phyloP scores from a whole-genome alignment of 2,888 invertebrate genomes.

The Phyllotreta cruciferae region DNA sequence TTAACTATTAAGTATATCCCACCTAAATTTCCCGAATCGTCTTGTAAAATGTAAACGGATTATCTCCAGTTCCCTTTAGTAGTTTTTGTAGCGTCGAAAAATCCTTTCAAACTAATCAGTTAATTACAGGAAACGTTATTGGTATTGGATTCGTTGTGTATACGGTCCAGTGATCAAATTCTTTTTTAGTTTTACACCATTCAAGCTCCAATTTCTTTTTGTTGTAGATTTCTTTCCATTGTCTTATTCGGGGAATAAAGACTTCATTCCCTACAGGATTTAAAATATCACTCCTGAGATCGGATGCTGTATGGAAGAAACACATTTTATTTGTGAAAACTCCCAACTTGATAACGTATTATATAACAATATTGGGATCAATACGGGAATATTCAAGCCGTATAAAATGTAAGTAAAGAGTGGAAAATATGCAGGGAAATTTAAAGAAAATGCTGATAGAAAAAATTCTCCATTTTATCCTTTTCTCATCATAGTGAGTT shows the following conservation, averaged over 20 bases:
- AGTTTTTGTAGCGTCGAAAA: neutral
- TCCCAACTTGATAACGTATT: conserved; percentile 14
- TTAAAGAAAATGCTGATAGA: no score
- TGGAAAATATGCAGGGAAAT: no score
- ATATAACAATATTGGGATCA: conserved; percentile 18
- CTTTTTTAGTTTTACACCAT: conserved; percentile 13
- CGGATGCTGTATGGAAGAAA: conserved; percentile 19
- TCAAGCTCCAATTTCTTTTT: conserved; percentile 23
- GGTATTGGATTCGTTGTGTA: neutral
- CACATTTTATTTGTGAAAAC: conserved; percentile 18
- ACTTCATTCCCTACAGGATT: conserved; percentile 17
- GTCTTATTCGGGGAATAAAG: conserved; percentile 21
- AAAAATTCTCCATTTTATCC: no score
- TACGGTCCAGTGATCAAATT: conserved; percentile 7
- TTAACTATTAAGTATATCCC: no score
- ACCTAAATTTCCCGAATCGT: no score
- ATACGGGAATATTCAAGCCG: conserved; percentile 2
- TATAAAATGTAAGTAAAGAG: no score
- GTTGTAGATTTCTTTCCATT: conserved; percentile 15
- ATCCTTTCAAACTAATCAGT: conserved; percentile 4
- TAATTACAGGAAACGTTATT: conserved; percentile 7
- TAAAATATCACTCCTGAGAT: conserved; percentile 23
- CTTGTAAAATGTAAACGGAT: no score
- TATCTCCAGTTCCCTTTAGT: no score
- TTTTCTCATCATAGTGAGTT: no score